phyloP scores from a whole-genome alignment of 2,888 invertebrate species.

The Troilus luridus region DNA sequence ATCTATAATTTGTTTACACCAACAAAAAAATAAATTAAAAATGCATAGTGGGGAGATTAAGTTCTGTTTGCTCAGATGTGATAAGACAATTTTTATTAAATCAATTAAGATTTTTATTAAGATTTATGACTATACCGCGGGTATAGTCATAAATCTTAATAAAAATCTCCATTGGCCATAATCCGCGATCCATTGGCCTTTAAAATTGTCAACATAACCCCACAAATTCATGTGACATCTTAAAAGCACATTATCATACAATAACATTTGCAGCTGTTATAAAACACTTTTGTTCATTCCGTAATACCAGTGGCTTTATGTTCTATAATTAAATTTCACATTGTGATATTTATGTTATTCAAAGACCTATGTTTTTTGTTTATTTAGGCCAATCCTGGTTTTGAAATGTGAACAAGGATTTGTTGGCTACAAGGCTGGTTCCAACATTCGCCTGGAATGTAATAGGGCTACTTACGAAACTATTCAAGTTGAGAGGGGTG shows the following conservation, averaged over 20 bases:
- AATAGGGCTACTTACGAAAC: constrained; percentile 96
- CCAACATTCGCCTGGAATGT: constrained; percentile 86
- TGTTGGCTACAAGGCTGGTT: constrained; percentile 89
- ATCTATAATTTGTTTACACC: too few relatives aligned
- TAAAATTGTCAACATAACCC: too few relatives aligned
- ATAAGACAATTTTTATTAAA: too few relatives aligned
- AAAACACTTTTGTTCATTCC: background rate
- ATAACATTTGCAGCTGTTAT: background rate
- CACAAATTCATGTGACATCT: background rate
- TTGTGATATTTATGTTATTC: background rate
- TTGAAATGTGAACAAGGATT: constrained; percentile 96
- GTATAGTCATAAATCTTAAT: too few relatives aligned
- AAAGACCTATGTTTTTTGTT: constrained; percentile 58
- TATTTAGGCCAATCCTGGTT: constrained; percentile 87
- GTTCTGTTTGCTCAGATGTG: too few relatives aligned
- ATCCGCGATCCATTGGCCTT: too few relatives aligned
- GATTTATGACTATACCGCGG: too few relatives aligned
- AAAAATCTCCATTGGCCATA: too few relatives aligned
- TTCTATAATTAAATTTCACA: background rate
- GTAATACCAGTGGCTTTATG: background rate
- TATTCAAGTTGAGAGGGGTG: constrained; percentile 90
- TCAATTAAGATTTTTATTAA: too few relatives aligned
- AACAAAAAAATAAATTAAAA: too few relatives aligned
- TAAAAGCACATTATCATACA: background rate
- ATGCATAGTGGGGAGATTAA: too few relatives aligned